Evolutionary conservation across 1,140 invertebrate genomes (phyloP).

Genomic region (Megalopta genalis): DNA sequence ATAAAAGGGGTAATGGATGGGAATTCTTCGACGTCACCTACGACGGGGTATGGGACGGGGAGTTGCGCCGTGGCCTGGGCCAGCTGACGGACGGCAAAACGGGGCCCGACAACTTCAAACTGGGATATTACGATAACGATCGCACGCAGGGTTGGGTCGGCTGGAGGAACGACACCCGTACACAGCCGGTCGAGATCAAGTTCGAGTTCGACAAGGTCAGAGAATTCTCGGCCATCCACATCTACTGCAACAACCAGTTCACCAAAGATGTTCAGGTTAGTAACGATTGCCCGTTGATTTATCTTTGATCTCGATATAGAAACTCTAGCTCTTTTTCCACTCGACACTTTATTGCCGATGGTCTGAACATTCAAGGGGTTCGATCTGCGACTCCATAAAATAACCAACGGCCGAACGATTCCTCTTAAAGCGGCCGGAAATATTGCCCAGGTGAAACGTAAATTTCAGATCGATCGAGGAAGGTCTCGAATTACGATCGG

Average conservation of each 20-base stretch:
- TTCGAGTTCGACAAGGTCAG: slow-evolving; percentile 93
- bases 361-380: not conserved
- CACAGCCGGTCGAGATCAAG: slow-evolving; percentile 86
- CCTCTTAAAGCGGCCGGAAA: too few species aligned
- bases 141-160: slow-evolving; percentile 91
- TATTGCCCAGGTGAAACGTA: not conserved
- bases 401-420: not conserved
- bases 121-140: slow-evolving; percentile 82
- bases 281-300: not conserved
- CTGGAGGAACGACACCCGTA: slow-evolving; percentile 90
- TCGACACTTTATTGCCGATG: not conserved
- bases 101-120: slow-evolving; percentile 87
- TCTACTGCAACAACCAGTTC: slow-evolving; percentile 91
- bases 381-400: not conserved
- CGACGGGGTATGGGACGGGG: slow-evolving; percentile 86
- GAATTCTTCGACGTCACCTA: slow-evolving; percentile 90
- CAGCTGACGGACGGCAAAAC: slow-evolving; percentile 86
- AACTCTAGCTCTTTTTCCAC: not conserved
- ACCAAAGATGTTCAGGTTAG: slow-evolving; percentile 87
- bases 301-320: not conserved
- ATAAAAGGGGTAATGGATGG: slow-evolving; percentile 84
- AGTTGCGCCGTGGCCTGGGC: slow-evolving; percentile 84
- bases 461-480: not conserved
- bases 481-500: not conserved
- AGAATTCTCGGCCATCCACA: slow-evolving; percentile 90